Percentiles rank a stretch among this genome's conserved stretches.
These are phyloP conservation scores for Halcyon senegalensis DNA, from an alignment of 2,113 vertebrate species.

Conservation along the genomic window DNA sequence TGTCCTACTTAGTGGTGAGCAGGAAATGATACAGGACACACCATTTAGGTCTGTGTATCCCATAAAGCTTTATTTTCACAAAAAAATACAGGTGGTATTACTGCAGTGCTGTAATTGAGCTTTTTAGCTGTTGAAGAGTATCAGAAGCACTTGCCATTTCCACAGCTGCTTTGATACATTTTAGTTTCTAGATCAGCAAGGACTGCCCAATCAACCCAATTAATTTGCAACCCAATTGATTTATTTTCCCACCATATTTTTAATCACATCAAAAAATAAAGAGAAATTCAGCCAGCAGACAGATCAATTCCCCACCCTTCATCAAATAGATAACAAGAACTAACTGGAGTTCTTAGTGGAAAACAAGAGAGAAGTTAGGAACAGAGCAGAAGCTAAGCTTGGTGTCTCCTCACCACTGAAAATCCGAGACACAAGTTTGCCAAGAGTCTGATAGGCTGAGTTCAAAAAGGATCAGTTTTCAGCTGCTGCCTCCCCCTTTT, in stretches of 20 bases:
- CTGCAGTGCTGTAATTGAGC: neutral
- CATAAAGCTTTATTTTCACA: neutral
- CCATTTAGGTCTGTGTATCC: neutral
- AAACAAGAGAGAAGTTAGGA: neutral
- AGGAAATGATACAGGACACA: neutral
- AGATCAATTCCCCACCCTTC: neutral
- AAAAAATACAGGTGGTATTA: neutral
- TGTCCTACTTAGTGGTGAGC: neutral
- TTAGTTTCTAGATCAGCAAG: neutral
- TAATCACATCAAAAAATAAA: neutral
- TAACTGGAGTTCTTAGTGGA: neutral
- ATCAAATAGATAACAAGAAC: neutral
- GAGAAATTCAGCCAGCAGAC: neutral
- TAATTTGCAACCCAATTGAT: neutral
- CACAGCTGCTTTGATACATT: neutral
- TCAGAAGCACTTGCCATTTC: neutral
- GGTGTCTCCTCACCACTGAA: neutral
- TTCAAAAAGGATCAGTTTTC: neutral
- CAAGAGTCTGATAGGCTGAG: neutral
- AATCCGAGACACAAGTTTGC: neutral
- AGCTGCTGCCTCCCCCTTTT: neutral
- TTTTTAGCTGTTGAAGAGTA: neutral
- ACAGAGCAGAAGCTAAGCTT: neutral
- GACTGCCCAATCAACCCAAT: neutral
- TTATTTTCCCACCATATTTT: neutral